Evolutionary conservation across 2,113 vertebrate genomes (phyloP).

Genomic region (Phodopus roborovskii): DNA sequence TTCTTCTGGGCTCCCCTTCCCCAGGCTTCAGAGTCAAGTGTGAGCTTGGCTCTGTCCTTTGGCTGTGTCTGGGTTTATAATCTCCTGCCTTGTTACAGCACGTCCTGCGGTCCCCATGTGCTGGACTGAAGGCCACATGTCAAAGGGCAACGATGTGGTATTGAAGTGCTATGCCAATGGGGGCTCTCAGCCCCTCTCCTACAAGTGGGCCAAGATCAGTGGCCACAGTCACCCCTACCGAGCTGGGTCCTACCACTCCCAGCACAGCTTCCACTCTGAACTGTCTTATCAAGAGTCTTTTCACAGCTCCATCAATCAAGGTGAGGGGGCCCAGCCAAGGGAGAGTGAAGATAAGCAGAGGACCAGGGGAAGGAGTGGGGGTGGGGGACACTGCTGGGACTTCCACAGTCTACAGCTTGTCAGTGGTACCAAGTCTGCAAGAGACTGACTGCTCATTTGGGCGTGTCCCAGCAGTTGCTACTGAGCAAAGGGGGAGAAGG

Average conservation of each 20-base stretch:
- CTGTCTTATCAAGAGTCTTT: conserved; percentile 77
- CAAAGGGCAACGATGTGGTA: conserved; percentile 85
- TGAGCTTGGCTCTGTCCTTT: not conserved
- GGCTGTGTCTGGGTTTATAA: not conserved
- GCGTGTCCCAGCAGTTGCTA: not conserved
- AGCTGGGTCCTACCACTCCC: conserved; percentile 75
- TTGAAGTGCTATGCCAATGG: conserved; percentile 88
- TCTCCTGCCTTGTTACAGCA: conserved; percentile 80
- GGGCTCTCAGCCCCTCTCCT: conserved; percentile 88
- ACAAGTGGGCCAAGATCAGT: conserved; percentile 89
- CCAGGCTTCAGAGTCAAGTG: not conserved
- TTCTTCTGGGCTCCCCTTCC: not conserved
- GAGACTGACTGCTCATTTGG: not conserved
- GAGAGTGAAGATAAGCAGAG: rapidly evolving
- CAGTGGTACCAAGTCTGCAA: not conserved
- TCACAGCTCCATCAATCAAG: conserved; percentile 70
- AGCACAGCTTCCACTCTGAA: conserved; percentile 77
- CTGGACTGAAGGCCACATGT: conserved; percentile 88
- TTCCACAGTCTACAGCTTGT: not conserved
- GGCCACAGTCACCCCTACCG: conserved; percentile 78
- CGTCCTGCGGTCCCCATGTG: conserved; percentile 89
- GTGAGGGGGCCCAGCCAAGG: conserved; percentile 53
- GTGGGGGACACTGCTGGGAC: not conserved
- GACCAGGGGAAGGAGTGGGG: no score
- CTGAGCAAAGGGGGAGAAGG: conserved; percentile 1